Percentiles rank a stretch among this genome's conserved stretches.
Evolutionary conservation across 2,888 invertebrate species (phyloP).

Genomic region (Cistogaster globosa): DNA sequence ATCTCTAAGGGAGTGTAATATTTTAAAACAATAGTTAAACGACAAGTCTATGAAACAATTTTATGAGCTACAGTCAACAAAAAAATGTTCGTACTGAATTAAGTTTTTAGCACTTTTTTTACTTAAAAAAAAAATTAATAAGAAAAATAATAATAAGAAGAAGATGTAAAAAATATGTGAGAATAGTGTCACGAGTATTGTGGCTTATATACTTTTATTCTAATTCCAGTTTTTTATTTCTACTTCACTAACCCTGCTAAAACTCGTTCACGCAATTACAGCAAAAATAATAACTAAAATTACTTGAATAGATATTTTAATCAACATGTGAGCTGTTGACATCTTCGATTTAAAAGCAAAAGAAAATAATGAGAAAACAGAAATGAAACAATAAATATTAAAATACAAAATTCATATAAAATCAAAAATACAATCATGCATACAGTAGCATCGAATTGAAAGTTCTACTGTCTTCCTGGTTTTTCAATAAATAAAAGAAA

Average conservation of each 20-base stretch:
- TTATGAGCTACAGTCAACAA: slow-evolving; percentile 5
- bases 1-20: background rate
- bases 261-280: background rate
- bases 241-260: background rate
- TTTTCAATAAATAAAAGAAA: slow-evolving; percentile 23
- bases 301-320: slow-evolving; percentile 51
- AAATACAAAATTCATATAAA: slow-evolving; percentile 1
- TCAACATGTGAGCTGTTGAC: slow-evolving; percentile 47
- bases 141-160: background rate
- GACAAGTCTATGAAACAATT: background rate
- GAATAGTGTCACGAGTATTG: background rate
- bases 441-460: slow-evolving; percentile 38
- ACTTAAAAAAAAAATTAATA: too few relatives aligned
- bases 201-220: background rate
- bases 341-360: slow-evolving; percentile 16
- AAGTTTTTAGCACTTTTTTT: background rate
- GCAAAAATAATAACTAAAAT: slow-evolving; percentile 20
- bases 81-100: background rate
- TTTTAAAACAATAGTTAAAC: background rate
- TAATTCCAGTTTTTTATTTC: background rate
- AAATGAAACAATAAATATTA: background rate
- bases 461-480: slow-evolving; percentile 62
- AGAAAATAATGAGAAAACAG: background rate
- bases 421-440: background rate
- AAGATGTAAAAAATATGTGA: background rate